These are phyloP conservation scores for Nymphalis io DNA, from an alignment of 1,140 invertebrate genomes.

Conservation along the genomic window DNA sequence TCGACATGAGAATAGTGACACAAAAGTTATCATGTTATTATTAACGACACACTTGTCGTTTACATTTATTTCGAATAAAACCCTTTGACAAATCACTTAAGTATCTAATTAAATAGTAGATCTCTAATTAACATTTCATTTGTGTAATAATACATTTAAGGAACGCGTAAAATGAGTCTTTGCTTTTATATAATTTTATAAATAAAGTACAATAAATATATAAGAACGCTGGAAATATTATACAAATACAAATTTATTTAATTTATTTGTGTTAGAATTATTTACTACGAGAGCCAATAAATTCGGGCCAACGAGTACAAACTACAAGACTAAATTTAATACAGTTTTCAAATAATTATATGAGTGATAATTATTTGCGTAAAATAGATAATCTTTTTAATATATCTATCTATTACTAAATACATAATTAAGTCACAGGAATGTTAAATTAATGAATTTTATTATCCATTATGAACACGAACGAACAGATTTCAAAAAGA, in stretches of 20 bases:
- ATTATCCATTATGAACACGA: constrained; percentile 33
- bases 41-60: constrained; percentile 18
- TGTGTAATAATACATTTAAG: constrained; percentile 44
- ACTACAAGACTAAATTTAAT: not conserved
- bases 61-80: constrained; percentile 26
- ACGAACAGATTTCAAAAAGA: constrained; percentile 26
- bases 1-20: constrained; percentile 42
- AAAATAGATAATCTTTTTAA: constrained; percentile 24
- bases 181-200: constrained; percentile 36
- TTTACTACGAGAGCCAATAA: constrained; percentile 5
- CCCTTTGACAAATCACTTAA: constrained; percentile 32
- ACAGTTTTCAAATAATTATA: constrained; percentile 2
- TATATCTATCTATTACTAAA: constrained; percentile 22
- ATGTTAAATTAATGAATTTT: constrained; percentile 25
- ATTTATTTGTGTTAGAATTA: not conserved
- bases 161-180: constrained; percentile 49
- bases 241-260: constrained; percentile 8
- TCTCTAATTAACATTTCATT: constrained; percentile 38
- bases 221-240: constrained; percentile 12
- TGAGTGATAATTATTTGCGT: not conserved
- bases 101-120: constrained; percentile 38
- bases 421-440: constrained; percentile 15
- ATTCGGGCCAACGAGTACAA: constrained; percentile 6
- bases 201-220: constrained; percentile 28
- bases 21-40: constrained; percentile 19